Base-by-base conservation (phyloP, 2,113 vertebrate species). In the Ammodytes marinus region DNA sequence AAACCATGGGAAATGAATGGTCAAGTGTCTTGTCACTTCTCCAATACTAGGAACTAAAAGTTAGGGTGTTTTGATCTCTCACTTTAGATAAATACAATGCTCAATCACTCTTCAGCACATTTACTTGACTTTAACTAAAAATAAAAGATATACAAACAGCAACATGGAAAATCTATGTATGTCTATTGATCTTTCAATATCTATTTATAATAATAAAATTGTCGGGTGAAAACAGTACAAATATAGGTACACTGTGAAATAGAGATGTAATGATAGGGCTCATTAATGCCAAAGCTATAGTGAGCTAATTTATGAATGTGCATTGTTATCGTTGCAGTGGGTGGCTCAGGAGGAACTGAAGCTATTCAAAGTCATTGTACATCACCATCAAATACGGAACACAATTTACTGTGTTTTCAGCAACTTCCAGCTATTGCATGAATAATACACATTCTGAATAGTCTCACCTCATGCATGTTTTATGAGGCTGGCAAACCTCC, bases 401-500 rank as follows among this genome's bases (percentile, higher is more conserved):
- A 65, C 43, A 45, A 58, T 75, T 80, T 67, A 77, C 42, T 64
- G 61, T 72, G 72, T 83, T 84, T 87, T 67, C 79, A 77, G 50
- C 68, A 63, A 71, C 50, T 65, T 83, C 58, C 52, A 69, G 40
- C 64, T 53, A 15, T 45, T 75, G 45, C 77, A 89, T 89, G 63
- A 91, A 89, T 89, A 88, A 90, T 74, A 83, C 35, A 84, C 67
- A 47, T 14, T 59, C 50, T 77, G 74, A 76, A 79, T 78, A 53
- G 83, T 79, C 84, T 90, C 74, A 9, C 11, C 82, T 90, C 82
- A 83, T 91, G 82, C 80, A 85, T 84, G 47, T 86, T 91, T 88
- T 69, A 92, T 87, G 80, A 90, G 77, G 67, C 39, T 53, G 74
- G 55, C 75, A 77, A 78, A 68, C 19, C 69, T 45, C 40, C 0